Percentiles rank a stretch among this genome's conserved stretches.
Evolutionary conservation across 2,113 vertebrate genomes (phyloP).

Genomic region (Balaeniceps rex): DNA sequence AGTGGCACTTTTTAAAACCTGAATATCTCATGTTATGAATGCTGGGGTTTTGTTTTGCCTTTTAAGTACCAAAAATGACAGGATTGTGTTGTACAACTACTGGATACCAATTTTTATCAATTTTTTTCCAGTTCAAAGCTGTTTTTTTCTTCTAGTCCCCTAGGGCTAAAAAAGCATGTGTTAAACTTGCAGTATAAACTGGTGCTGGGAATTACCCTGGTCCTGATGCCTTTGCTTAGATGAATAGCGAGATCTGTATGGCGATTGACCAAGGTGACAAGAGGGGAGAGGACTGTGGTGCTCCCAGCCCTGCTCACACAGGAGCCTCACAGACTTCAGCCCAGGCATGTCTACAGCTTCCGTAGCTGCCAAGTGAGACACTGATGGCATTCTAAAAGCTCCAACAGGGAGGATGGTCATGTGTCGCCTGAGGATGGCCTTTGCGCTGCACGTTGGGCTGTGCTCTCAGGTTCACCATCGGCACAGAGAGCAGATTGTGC

Average conservation of each 20-base stretch:
- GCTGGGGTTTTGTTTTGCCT: background rate
- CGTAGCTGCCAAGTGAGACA: background rate
- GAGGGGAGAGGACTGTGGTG: background rate
- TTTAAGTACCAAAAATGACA: constrained; percentile 37
- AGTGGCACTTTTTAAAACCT: constrained; percentile 34
- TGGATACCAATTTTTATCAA: background rate
- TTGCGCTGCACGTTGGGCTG: background rate
- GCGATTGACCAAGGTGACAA: rapidly evolving
- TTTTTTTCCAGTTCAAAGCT: background rate
- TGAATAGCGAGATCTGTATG: background rate
- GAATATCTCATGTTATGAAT: background rate
- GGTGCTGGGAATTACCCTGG: background rate
- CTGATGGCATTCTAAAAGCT: background rate
- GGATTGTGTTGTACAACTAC: constrained; percentile 10
- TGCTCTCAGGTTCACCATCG: background rate
- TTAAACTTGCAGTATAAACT: background rate
- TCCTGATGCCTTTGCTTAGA: background rate
- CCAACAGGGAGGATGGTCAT: background rate
- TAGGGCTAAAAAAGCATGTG: background rate
- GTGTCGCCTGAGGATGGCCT: background rate
- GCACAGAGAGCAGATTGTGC: background rate
- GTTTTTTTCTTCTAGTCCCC: background rate
- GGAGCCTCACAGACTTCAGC: background rate
- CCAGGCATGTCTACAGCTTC: background rate
- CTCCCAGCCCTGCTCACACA: background rate